These are phyloP conservation scores for Coccyzus lansbergi DNA, from an alignment of 2,797 vertebrate genomes.

Conservation along the genomic window DNA sequence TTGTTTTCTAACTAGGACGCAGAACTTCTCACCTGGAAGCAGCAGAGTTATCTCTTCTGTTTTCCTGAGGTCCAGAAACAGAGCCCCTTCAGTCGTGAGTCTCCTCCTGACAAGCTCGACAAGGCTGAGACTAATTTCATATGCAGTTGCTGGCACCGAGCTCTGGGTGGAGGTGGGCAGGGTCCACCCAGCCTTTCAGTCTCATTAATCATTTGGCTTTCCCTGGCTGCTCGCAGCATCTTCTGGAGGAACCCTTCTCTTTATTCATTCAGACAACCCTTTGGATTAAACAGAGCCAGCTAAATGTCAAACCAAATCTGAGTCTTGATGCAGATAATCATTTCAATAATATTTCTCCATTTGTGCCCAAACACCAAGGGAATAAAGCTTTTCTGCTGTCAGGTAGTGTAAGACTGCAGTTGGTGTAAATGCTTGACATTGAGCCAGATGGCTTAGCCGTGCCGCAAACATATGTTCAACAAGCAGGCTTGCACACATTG, in stretches of 20 bases:
- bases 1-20: not conserved
- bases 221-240: slow-evolving; percentile 86
- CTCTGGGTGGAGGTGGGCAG: slow-evolving; percentile 97
- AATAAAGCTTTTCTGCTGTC: slow-evolving; percentile 99
- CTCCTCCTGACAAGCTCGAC: slow-evolving; percentile 81
- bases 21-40: not conserved
- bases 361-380: slow-evolving; percentile 98
- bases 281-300: slow-evolving; percentile 99
- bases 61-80: slow-evolving; percentile 63
- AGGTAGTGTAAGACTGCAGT: slow-evolving; percentile 99
- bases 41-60: slow-evolving; percentile 22
- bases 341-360: slow-evolving; percentile 99
- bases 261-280: slow-evolving; percentile 92
- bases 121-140: slow-evolving; percentile 85
- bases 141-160: slow-evolving; percentile 91
- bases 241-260: slow-evolving; percentile 88
- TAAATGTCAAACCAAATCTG: slow-evolving; percentile 99
- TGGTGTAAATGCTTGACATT: slow-evolving; percentile 99
- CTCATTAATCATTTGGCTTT: slow-evolving; percentile 98
- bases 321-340: slow-evolving; percentile 99
- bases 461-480: slow-evolving; percentile 99
- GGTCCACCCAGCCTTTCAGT: slow-evolving; percentile 94
- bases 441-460: slow-evolving; percentile 99
- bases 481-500: slow-evolving; percentile 94
- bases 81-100: slow-evolving; percentile 50